phyloP scores from a whole-genome alignment of 2,888 invertebrate genomes.

The Tipula helvola region DNA sequence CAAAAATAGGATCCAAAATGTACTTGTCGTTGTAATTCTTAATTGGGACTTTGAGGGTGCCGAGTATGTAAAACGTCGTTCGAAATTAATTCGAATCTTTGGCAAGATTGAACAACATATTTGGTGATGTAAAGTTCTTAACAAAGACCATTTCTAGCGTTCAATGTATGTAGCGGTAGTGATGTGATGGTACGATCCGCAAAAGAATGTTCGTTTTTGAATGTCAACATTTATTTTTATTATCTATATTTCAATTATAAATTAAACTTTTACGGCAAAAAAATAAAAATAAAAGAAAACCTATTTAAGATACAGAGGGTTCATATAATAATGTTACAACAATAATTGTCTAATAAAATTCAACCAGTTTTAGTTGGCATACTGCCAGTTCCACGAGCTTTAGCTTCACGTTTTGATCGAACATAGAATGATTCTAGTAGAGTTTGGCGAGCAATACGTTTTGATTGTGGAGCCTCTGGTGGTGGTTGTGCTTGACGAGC shows the following conservation, averaged over 20 bases:
- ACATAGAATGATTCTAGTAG: background rate
- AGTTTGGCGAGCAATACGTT: background rate
- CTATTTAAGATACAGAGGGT: background rate
- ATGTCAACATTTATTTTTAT: background rate
- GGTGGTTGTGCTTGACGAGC: too few species aligned
- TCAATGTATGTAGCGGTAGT: too few species aligned
- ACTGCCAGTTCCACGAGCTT: background rate
- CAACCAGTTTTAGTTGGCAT: background rate
- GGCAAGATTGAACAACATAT: too few species aligned
- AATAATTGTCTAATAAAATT: background rate
- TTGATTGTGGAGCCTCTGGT: too few species aligned
- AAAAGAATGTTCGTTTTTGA: background rate
- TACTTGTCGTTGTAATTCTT: too few species aligned
- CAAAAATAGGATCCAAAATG: too few species aligned
- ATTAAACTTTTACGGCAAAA: background rate
- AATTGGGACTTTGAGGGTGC: too few species aligned
- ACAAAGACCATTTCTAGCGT: too few species aligned
- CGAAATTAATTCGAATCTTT: too few species aligned
- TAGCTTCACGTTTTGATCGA: background rate
- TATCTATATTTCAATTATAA: background rate
- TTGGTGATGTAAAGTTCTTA: too few species aligned
- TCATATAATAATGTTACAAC: background rate
- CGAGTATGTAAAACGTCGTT: too few species aligned
- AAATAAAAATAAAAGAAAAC: background rate
- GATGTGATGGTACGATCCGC: too few species aligned